Conservation (phyloP, 2,797 vertebrate species). For the Melanotaenia nigrans region DNA sequence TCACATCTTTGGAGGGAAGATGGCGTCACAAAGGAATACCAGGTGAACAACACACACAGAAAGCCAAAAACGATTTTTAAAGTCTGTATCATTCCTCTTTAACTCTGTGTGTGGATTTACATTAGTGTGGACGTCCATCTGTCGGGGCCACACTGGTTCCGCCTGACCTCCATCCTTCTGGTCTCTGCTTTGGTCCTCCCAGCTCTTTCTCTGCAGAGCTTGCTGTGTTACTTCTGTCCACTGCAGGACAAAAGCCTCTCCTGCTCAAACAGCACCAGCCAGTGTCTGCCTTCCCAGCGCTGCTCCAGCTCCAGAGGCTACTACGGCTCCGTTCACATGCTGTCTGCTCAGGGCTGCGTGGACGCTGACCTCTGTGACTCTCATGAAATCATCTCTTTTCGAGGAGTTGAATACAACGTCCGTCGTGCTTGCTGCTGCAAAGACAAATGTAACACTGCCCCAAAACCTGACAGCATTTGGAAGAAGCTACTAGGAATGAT, state of each 20-base stretch:
- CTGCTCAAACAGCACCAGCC: conserved; percentile 54
- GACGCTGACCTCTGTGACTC: conserved; percentile 56
- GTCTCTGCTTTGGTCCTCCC: conserved; percentile 36
- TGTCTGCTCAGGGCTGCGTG: conserved; percentile 75
- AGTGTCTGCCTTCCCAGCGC: conserved; percentile 63
- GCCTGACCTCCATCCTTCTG: conserved; percentile 37
- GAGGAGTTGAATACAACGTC: conserved; percentile 53
- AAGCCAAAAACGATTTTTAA: conserved; percentile 8
- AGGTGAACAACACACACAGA: conserved; percentile 52
- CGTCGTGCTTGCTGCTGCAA: conserved; percentile 75
- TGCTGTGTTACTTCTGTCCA: conserved; percentile 72
- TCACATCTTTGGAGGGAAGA: background rate
- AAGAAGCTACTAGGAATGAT: conserved; percentile 52
- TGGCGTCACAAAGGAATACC: conserved; percentile 43
- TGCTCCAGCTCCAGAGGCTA: conserved; percentile 67
- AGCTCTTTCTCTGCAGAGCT: conserved; percentile 23
- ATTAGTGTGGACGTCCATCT: conserved; percentile 13
- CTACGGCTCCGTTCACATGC: conserved; percentile 53
- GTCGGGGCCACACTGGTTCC: conserved; percentile 12
- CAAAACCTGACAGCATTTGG: conserved; percentile 13
- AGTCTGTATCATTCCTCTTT: background rate
- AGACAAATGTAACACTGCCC: conserved; percentile 62
- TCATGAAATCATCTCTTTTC: conserved; percentile 13
- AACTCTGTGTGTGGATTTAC: conserved; percentile 33
- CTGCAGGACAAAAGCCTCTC: conserved; percentile 52